Evolutionary conservation across 2,797 vertebrate species (phyloP).

Genomic region (Silurus aristotelis): DNA sequence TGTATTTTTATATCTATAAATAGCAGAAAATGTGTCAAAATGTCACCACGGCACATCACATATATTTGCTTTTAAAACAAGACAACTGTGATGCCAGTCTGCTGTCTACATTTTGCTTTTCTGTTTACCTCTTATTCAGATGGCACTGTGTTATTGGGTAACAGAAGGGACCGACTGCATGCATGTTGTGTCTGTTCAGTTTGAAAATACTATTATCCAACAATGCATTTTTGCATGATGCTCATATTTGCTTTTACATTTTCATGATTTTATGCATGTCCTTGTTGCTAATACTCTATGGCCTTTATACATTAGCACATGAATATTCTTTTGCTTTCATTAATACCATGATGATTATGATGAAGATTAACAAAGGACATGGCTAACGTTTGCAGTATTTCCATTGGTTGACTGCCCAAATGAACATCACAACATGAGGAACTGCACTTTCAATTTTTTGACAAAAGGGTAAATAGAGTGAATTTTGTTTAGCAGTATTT

Average conservation of each 20-base stretch:
- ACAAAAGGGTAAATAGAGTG: no score
- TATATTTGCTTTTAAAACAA: not conserved
- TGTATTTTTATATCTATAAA: conserved; percentile 10
- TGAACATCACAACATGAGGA: not conserved
- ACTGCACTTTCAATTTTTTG: not conserved
- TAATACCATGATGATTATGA: no score
- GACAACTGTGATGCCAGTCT: not conserved
- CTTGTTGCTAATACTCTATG: not conserved
- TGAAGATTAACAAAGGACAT: not conserved
- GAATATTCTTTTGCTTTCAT: not conserved
- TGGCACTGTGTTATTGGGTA: not conserved
- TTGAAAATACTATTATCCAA: not conserved
- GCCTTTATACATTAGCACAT: not conserved
- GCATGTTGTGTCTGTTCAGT: not conserved
- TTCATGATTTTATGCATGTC: not conserved
- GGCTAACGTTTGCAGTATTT: not conserved
- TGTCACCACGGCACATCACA: not conserved
- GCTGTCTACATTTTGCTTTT: not conserved
- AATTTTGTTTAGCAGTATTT: not conserved
- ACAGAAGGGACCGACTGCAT: not conserved
- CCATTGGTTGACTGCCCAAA: not conserved
- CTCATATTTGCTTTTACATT: not conserved
- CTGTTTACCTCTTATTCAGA: not conserved
- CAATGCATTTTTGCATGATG: not conserved
- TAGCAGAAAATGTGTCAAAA: conserved; percentile 3